Percentiles rank a stretch among this genome's conserved stretches.
Conservation (phyloP, 2,888 invertebrate species). For the Rhimphoctona megacephalus region DNA sequence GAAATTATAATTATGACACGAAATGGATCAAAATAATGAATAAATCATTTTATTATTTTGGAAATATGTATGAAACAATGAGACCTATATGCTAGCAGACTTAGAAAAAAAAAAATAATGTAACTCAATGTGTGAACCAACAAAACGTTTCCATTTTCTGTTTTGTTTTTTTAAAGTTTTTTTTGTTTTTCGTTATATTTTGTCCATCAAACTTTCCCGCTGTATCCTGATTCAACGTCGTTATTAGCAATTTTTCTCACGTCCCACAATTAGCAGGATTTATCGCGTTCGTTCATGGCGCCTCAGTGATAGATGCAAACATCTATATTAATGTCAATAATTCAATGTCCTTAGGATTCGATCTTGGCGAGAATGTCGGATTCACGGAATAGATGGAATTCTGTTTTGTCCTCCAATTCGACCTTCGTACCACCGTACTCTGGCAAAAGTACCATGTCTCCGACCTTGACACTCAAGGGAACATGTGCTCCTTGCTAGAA, state of each 20-base stretch:
- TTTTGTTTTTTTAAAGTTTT: constrained; percentile 21
- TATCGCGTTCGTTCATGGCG: constrained; percentile 23
- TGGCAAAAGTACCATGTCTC: constrained; percentile 97
- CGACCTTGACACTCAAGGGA: constrained; percentile 93
- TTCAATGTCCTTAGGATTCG: constrained; percentile 84
- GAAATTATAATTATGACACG: background rate
- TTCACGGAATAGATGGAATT: constrained; percentile 97
- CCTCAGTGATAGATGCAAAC: constrained; percentile 46
- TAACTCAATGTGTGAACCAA: constrained; percentile 65
- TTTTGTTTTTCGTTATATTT: background rate
- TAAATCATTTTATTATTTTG: constrained; percentile 77
- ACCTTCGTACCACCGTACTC: constrained; percentile 99
- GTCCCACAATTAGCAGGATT: background rate
- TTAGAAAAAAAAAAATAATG: constrained; percentile 69
- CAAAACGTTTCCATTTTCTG: background rate
- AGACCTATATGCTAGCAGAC: constrained; percentile 74
- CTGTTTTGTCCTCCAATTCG: constrained; percentile 93
- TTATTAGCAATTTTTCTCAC: constrained; percentile 9
- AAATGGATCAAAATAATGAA: constrained; percentile 67
- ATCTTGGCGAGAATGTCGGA: constrained; percentile 98
- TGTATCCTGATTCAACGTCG: constrained; percentile 10
- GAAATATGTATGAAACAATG: constrained; percentile 77
- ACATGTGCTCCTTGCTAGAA: constrained; percentile 91
- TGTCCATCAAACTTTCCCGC: constrained; percentile 11
- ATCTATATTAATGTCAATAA: constrained; percentile 73